Base-by-base conservation (phyloP, 2,888 invertebrate species). In the Bellardia pandia region DNA sequence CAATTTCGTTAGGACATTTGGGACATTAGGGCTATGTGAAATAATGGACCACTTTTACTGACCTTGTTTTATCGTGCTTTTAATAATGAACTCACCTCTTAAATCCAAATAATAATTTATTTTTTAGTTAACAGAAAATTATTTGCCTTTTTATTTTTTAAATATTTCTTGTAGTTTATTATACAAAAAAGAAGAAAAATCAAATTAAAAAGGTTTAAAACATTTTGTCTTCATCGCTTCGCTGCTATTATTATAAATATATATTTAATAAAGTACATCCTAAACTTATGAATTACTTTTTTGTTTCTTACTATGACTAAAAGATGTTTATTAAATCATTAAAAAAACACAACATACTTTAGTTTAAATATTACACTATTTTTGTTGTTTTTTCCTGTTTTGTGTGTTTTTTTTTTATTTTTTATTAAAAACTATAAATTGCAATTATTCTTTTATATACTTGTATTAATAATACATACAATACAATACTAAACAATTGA, bases 241-340 rank as follows among this genome's bases (percentile, higher is more conserved):
- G 87, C 87, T 87, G 87, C 74, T 45, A 75, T 87, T 58, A 51
- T 51, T 51, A 45, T 51, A 51, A 13, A 72, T 82, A 85, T 77
- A 87, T 83, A 82, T 84, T 71, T 71, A 53, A 64, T 86, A 84
- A 77, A 86, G 72, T 86, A 86, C 77, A 80, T 77, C 11, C 81
- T 87, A 84, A 82, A 74, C 81, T 87, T 81, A 87, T 75, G 78
- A 87, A 81, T 85, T 87, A 87, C 85, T 69, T 87, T 83, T 68
- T 75, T 83, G 42, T 30, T 51, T 69, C 37, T 75, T 37, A 76
- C 66, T 81, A 86, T 81, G 72, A 72, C 76, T 86, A 81, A 75
- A 75, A 75, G 75, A 75, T 62, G 48, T 69, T 77, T 72, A 51
- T 74, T 33, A 42, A 68, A 69, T 64, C 6, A 33, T 45, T 60